These are phyloP conservation scores for Lonchura striata DNA, from an alignment of 2,113 vertebrate genomes.

Conservation along the genomic window DNA sequence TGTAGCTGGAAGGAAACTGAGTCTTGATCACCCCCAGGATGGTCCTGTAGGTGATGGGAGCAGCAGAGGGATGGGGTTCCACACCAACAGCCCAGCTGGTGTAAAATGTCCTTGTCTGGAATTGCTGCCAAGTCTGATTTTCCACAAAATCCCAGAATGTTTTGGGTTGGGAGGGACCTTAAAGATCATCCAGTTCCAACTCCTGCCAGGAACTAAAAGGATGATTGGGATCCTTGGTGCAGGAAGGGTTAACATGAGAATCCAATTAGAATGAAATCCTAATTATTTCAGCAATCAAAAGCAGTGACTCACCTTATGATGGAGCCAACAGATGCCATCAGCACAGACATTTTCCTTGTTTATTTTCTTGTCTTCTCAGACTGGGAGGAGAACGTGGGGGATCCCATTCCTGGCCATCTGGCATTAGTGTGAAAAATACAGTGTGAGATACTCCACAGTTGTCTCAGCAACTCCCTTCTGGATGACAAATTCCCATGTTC, in stretches of 20 bases:
- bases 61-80: not conserved
- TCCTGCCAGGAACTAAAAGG: not conserved
- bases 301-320: constrained; percentile 20
- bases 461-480: not conserved
- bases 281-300: constrained; percentile 19
- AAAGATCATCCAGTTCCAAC: not conserved
- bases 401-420: constrained; percentile 50
- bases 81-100: not conserved
- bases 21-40: not conserved
- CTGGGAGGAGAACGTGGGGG: constrained; percentile 8
- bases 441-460: not conserved
- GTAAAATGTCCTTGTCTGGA: not conserved
- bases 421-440: constrained; percentile 11
- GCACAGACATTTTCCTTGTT: constrained; percentile 11
- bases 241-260: not conserved
- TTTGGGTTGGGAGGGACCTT: not conserved
- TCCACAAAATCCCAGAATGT: not conserved
- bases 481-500: not conserved
- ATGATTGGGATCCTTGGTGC: too few species aligned
- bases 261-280: not conserved
- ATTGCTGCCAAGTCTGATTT: not conserved
- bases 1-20: not conserved
- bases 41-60: not conserved
- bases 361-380: constrained; percentile 29
- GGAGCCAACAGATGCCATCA: not conserved